A percentile compares a stretch with the other conserved stretches of the same genome.
Conservation (phyloP, 2,888 invertebrate species). For the Carcina quercana region DNA sequence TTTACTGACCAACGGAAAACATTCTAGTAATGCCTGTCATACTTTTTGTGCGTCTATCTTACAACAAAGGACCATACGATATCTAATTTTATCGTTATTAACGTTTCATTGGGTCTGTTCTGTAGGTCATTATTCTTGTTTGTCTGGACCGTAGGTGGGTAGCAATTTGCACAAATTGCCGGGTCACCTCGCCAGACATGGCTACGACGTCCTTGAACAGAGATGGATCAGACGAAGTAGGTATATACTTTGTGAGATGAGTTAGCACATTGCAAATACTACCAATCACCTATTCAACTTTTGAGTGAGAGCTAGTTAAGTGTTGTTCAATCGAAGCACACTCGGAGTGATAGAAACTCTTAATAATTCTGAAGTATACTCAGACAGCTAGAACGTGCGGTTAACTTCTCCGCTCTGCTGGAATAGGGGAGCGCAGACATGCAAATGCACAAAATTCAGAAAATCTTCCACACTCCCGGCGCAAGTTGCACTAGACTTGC, state of each 20-base stretch:
- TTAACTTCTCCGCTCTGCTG: conserved; percentile 15
- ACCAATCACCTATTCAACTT: conserved; percentile 1
- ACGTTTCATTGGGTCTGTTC: conserved; percentile 1
- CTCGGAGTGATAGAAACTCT: conserved; percentile 11
- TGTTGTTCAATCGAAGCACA: conserved; percentile 1
- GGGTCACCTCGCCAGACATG: conserved; percentile 18
- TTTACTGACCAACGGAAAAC: too few relatives aligned
- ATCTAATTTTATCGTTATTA: not conserved
- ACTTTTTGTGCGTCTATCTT: too few relatives aligned
- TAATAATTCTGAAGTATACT: conserved; percentile 10
- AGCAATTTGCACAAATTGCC: conserved; percentile 34
- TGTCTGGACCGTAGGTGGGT: conserved; percentile 27
- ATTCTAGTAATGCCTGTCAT: too few relatives aligned
- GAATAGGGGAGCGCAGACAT: conserved; percentile 14
- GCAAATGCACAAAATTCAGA: conserved; percentile 20
- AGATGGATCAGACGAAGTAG: conserved; percentile 16
- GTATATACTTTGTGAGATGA: not conserved
- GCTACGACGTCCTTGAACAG: conserved; percentile 23
- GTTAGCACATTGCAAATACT: not conserved
- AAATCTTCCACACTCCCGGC: conserved; percentile 13
- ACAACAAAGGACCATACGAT: too few relatives aligned
- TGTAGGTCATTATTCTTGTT: conserved; percentile 21
- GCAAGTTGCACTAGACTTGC: conserved; percentile 15
- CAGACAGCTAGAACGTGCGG: conserved; percentile 10
- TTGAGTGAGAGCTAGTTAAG: not conserved